Evolutionary conservation across 2,113 vertebrate species (phyloP), one percentile per base, ranked within the genome.

Genomic region (Chaetura pelagica): DNA sequence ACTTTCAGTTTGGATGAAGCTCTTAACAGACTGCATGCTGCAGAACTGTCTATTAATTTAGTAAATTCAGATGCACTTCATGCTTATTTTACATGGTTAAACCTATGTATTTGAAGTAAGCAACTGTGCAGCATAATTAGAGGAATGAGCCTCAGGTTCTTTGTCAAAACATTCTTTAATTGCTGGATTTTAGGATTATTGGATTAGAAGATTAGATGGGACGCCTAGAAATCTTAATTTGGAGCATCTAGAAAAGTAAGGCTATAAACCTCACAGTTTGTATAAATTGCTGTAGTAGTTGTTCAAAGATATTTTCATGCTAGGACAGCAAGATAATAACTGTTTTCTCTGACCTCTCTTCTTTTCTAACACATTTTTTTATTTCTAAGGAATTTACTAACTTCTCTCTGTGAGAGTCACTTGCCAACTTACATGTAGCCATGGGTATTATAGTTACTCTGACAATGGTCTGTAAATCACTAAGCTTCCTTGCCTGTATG

Each of bases 171-270:
- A 81, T 90, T 96, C 68, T 96, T 92, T 96, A 96, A 94, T 88
- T 96, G 76, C 94, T 93, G 93, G 94, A 95, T 95, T 96, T 93
- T 92, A 61, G 93, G 87, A 95, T 96, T 97, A 95, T 86, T 96
- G 95, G 95, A 96, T 97, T 96, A 96, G 79, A 92, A 94, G 92
- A 96, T 97, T 94, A 96, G 85, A 92, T 88, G 29, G 30, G 67
- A 86, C 86, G 85, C 83, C 72, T 96, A 52, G 44, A 96, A 96
- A 91, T 90, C 82, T 90, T 90, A 77, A 92, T 95, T 61, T 87
- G 26, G 46, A 95, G 34, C 75, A 86, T 91, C 72, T 42, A 64
- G 34, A 88, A 78, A 89, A 86, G 71, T 69, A 73, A 83, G 52
- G 38, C 87, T 91, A 17, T 83, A 95, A 76, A 80, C 34, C 34